These are phyloP conservation scores for Sebastes kiyomatsui DNA, from an alignment of 2,797 vertebrate genomes.

Conservation along the genomic window DNA sequence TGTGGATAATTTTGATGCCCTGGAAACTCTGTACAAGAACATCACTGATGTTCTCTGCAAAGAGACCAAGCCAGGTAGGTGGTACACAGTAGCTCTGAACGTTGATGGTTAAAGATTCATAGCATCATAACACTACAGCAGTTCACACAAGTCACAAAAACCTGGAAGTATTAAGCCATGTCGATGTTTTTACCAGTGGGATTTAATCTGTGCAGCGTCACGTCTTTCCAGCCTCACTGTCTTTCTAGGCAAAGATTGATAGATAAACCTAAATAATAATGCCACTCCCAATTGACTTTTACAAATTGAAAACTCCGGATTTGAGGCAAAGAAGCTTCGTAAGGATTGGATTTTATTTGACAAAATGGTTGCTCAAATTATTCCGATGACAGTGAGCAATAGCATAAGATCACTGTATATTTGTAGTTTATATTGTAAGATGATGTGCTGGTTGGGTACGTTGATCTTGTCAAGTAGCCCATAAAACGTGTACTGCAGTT, in stretches of 20 bases:
- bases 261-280: neutral
- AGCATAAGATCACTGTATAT: neutral
- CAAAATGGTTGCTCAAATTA: too few relatives aligned
- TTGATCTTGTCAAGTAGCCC: neutral
- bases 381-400: too few relatives aligned
- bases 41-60: slow-evolving; percentile 71
- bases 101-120: too few relatives aligned
- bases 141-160: too few relatives aligned
- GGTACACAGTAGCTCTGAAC: too few relatives aligned
- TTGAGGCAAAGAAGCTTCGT: too few relatives aligned
- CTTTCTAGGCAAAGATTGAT: neutral
- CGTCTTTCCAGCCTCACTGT: too few relatives aligned
- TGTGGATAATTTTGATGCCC: slow-evolving; percentile 56
- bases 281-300: neutral
- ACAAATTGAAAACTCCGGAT: neutral
- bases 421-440: neutral
- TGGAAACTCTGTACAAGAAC: slow-evolving; percentile 66
- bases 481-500: neutral
- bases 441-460: neutral
- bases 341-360: too few relatives aligned
- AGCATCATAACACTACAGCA: too few relatives aligned
- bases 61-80: slow-evolving; percentile 70
- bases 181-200: too few relatives aligned
- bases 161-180: too few relatives aligned
- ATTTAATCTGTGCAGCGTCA: too few relatives aligned